Percentiles rank a stretch among this genome's conserved stretches.
Conservation (phyloP, 2,797 vertebrate species). For the Eulemur coronatus region DNA sequence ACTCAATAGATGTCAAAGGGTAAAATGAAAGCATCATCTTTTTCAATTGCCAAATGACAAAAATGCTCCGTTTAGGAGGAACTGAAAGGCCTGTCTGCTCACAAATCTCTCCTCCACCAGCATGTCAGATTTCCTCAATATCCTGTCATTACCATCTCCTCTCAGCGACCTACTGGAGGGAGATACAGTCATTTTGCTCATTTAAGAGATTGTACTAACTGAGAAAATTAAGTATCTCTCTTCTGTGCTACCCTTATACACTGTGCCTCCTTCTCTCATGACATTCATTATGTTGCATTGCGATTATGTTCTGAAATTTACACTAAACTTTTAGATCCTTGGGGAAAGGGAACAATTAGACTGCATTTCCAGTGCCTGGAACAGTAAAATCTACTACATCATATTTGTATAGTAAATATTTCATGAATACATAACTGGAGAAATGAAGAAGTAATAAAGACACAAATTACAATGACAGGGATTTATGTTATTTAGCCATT, state of each 20-base stretch:
- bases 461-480: neutral
- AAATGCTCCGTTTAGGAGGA: constrained; percentile 25
- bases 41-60: constrained; percentile 59
- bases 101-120: constrained; percentile 42
- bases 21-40: constrained; percentile 60
- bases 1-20: constrained; percentile 64
- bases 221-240: neutral
- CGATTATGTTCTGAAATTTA: neutral
- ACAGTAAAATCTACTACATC: neutral
- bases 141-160: neutral
- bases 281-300: neutral
- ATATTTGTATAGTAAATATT: constrained; percentile 19
- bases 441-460: constrained; percentile 19
- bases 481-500: neutral
- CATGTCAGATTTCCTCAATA: constrained; percentile 6
- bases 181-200: constrained; percentile 11
- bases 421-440: neutral
- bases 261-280: neutral
- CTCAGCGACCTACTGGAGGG: neutral
- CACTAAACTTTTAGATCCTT: neutral
- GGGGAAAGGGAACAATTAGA: neutral
- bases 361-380: neutral
- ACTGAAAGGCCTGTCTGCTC: constrained; percentile 8
- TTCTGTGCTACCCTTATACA: neutral
- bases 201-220: neutral